A percentile compares a stretch with the other conserved stretches of the same genome.
phyloP scores from a whole-genome alignment of 2,113 vertebrate genomes.

The Pimephales promelas region DNA sequence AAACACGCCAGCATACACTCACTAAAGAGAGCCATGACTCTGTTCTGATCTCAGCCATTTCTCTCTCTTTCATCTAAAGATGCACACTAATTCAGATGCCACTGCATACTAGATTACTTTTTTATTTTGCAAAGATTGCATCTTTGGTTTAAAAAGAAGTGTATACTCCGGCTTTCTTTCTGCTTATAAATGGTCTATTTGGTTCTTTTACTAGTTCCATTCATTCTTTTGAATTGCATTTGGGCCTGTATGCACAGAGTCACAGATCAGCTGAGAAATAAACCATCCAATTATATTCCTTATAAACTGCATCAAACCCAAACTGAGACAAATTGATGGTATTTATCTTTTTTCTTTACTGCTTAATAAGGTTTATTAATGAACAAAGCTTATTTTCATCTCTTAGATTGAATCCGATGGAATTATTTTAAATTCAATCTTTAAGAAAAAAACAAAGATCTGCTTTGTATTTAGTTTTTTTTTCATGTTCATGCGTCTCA shows the following conservation, averaged over 20 bases:
- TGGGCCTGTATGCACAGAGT: not conserved
- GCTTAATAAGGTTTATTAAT: not conserved
- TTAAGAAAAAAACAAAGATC: not conserved
- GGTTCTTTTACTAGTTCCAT: constrained; percentile 29
- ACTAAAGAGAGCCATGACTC: constrained; percentile 45
- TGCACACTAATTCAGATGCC: constrained; percentile 34
- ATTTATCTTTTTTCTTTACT: not conserved
- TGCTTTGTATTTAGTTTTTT: not conserved
- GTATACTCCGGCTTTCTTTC: not conserved
- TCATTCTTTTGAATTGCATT: constrained; percentile 30
- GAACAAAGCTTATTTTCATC: not conserved
- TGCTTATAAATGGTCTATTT: constrained; percentile 34
- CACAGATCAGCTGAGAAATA: constrained; percentile 14
- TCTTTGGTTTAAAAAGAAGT: constrained; percentile 25
- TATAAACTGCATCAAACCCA: not conserved
- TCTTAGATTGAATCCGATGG: not conserved
- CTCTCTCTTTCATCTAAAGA: constrained; percentile 7
- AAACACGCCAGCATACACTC: constrained; percentile 17
- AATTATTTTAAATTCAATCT: not conserved
- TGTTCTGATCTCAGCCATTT: constrained; percentile 37
- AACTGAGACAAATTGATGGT: not conserved
- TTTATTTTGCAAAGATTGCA: constrained; percentile 10
- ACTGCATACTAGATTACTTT: constrained; percentile 16
- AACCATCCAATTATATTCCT: constrained; percentile 3
- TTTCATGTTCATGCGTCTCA: not conserved